These are phyloP conservation scores for Trichonephila inaurata DNA, from an alignment of 1,140 invertebrate genomes.

Conservation along the genomic window DNA sequence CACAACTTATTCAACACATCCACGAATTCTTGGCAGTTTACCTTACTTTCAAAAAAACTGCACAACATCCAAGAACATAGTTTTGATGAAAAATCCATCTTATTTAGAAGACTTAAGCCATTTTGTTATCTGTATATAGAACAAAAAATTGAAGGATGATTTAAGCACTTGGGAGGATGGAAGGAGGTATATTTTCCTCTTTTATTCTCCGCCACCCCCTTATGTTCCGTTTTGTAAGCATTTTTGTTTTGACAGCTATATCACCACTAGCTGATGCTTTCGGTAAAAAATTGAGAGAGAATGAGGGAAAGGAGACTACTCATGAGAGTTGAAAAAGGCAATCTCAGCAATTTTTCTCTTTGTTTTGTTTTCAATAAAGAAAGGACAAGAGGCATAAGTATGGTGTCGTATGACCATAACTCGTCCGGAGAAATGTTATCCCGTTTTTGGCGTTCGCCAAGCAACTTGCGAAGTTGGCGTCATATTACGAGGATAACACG, in stretches of 20 bases:
- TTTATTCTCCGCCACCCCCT: not conserved
- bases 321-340: conserved; percentile 29
- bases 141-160: not conserved
- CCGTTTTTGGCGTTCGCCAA: conserved; percentile 30
- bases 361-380: conserved; percentile 59
- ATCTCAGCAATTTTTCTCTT: conserved; percentile 55
- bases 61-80: not conserved
- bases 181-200: not conserved
- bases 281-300: conserved; percentile 15
- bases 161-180: not conserved
- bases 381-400: not conserved
- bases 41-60: not conserved
- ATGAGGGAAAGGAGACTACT: not conserved
- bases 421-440: conserved; percentile 32
- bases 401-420: conserved; percentile 19
- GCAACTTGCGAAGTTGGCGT: not conserved
- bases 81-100: not conserved
- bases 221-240: conserved; percentile 53
- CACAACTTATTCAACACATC: not conserved
- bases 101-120: conserved; percentile 29
- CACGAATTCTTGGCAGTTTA: not conserved
- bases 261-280: not conserved
- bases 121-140: not conserved
- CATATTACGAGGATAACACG: not conserved
- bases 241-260: conserved; percentile 59